Base-by-base conservation (phyloP, 2,113 vertebrate species). In the Gopherus evgoodei region DNA sequence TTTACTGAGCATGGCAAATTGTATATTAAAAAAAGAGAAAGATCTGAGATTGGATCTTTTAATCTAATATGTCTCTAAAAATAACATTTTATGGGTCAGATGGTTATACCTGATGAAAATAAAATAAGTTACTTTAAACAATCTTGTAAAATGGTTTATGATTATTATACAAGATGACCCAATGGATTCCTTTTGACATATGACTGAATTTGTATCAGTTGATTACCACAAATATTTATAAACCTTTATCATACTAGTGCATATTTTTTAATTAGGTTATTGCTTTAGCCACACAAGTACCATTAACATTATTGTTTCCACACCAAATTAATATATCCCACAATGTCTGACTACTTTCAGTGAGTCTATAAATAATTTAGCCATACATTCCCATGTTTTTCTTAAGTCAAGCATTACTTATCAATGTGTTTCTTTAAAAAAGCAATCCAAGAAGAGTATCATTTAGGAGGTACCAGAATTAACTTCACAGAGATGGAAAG, bases 1-100 rank as follows among this genome's bases (percentile, higher is more conserved):
- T 95, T 94, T 90, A 88, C 54, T 76, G 27, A 91, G 80, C 56
- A 27, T 54, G 31, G n/a, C 38, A 50, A 19, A 84, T 57, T 59
- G 24, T 53, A 44, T 53, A 10, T 81, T 38, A 72, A 72, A 72
- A 38, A 12, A 72, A 72, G 29, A 72, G 35, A 72, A 38, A 38
- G 22, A 52, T 38, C 83, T 79, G n/a, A 79, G 29, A 47, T 25
- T 24, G 72, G 13, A 72, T 88, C 35, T n/a, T 79, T 75, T 95
- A 83, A 89, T 85, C n/a, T 90, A 72, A 35, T 79, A 47, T 42
- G 19, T 52, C 75, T 81, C 57, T 82, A 49, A 89, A 59, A 89
- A 65, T 69, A 78, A 62, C 11, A 56, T 80, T 82, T 8, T 86
- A 12, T 47, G 3, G 72, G 82, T 91, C 42, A 42, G 25, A 50